Evolutionary conservation across 2,113 vertebrate genomes (phyloP), one percentile per base, ranked within the genome.

Genomic region (Seriola dumerili): DNA sequence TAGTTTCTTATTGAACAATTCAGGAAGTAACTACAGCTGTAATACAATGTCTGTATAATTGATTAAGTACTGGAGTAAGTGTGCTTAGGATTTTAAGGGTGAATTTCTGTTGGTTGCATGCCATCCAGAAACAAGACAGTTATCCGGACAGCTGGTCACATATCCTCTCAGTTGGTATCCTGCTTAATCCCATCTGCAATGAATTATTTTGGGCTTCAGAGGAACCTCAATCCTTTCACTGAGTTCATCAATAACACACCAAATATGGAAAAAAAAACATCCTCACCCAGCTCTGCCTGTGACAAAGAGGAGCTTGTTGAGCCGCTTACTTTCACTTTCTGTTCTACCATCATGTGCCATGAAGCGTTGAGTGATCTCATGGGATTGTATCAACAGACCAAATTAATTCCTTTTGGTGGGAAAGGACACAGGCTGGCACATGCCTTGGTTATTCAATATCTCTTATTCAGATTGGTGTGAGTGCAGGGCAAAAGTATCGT

Each of bases 271-370:
- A 75, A 66, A 66, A 29, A 29, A 29, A 29, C 29, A 19, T 61
- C 23, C 29, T 23, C 19, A 21, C 3, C n/a, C 7, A 21, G 6
- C 8, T 25, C 2, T 0, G 3, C 17, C 5, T 16, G 0, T 12
- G 29, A 65, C 54, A 86, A 88, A 78, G 44, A 25, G 0, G 0
- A 0, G 3, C 1, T 57, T 88, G 46, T 80, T 59, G 0, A 34
- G 23, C 23, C 62, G 17, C 68, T 77, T 61, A 74, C 82, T 89
- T 89, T 90, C 81, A 72, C 86, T 93, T 93, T 91, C 64, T 38
- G 44, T 63, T 14, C 67, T 8, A 78, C n/a, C 4, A 10, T 3
- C 4, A 11, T 73, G 29, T 46, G 34, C 29, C 38, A 0, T 48
- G 3, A 21, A 11, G 4, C 1, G 14, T n/a, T 42, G 16, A 29